Percentiles rank a stretch among this genome's conserved stretches.
Conservation (phyloP, 2,888 invertebrate species). For the Leptinotarsa juncta region DNA sequence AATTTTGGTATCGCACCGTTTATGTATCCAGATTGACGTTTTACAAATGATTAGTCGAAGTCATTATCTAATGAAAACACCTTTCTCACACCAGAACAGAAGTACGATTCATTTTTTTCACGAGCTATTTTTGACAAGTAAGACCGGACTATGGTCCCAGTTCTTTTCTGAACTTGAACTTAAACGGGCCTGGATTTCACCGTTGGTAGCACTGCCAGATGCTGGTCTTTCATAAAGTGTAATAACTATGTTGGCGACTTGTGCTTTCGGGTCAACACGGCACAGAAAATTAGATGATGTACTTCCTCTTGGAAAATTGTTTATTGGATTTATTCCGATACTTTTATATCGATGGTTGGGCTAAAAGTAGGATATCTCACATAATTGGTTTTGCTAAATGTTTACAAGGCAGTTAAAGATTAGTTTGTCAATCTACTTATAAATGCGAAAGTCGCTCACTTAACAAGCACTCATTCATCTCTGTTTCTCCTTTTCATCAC, state of each 20-base stretch:
- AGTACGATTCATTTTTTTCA: no score
- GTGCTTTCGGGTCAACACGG: constrained; percentile 31
- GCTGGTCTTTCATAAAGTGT: constrained; percentile 40
- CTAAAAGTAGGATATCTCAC: not conserved
- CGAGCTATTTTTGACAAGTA: not conserved
- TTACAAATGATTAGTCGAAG: no score
- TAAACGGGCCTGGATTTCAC: not conserved
- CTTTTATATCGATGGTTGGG: not conserved
- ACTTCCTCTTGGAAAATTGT: constrained; percentile 37
- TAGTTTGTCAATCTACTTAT: no score
- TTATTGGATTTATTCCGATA: constrained; percentile 35
- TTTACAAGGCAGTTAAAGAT: no score
- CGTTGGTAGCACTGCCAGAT: constrained; percentile 7
- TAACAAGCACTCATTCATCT: no score
- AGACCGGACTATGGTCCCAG: not conserved
- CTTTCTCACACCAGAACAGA: no score
- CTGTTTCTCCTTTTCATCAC: no score
- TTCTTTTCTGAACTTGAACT: not conserved
- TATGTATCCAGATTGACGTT: no score
- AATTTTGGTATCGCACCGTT: no score
- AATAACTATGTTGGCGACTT: constrained; percentile 39
- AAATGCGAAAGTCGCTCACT: no score
- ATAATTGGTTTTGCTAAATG: no score
- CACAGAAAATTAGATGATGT: constrained; percentile 38
- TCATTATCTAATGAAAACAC: no score